These are phyloP conservation scores for Rhodophaea formosa DNA, from an alignment of 2,888 invertebrate genomes.

Conservation along the genomic window DNA sequence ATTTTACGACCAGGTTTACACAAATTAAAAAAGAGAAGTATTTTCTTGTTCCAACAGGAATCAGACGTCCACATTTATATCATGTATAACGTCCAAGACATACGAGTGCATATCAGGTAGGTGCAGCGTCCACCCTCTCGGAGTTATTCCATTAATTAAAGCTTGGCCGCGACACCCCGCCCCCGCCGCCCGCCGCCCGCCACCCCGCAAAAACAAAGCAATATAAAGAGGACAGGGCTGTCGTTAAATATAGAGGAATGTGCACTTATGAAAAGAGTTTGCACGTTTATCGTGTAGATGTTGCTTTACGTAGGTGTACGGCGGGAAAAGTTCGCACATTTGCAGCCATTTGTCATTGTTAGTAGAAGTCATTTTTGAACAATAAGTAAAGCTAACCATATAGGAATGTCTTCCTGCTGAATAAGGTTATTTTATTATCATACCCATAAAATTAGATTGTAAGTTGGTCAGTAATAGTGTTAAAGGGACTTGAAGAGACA, in stretches of 20 bases:
- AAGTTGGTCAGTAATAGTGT: too few relatives aligned
- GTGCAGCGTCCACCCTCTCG: conserved; percentile 36
- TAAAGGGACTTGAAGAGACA: too few relatives aligned
- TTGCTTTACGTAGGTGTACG: conserved; percentile 6
- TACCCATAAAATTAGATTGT: too few relatives aligned
- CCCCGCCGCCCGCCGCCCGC: conserved; percentile 28
- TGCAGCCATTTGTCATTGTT: not conserved
- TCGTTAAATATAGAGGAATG: conserved; percentile 32
- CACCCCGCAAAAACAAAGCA: conserved; percentile 61
- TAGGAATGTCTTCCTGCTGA: too few relatives aligned
- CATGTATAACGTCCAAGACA: not conserved
- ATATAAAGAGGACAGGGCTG: conserved; percentile 58
- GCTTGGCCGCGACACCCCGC: conserved; percentile 41
- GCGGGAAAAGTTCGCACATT: not conserved
- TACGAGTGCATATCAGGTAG: conserved; percentile 32
- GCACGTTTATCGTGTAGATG: conserved; percentile 16
- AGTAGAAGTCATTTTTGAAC: not conserved
- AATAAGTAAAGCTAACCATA: not conserved
- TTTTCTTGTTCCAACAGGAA: too few relatives aligned
- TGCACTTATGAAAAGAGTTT: conserved; percentile 48
- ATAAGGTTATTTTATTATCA: too few relatives aligned
- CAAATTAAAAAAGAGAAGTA: too few relatives aligned
- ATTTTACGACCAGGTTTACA: too few relatives aligned
- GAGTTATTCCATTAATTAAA: conserved; percentile 80
- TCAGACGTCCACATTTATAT: not conserved